Evolutionary conservation across 2,888 invertebrate genomes (phyloP), one percentile per base, ranked within the genome.

Genomic region (Phortica okadai): DNA sequence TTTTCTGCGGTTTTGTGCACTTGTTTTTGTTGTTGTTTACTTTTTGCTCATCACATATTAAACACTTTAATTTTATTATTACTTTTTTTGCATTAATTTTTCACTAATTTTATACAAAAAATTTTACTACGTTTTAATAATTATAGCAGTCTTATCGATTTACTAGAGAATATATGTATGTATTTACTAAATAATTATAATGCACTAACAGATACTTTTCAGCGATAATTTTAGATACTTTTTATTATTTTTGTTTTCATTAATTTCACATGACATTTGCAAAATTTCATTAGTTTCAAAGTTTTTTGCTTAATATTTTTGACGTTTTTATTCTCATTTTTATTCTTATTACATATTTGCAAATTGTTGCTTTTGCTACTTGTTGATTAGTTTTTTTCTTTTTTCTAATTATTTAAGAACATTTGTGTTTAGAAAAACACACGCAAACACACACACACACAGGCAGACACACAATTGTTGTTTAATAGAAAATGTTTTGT

Each of bases 81-180:
- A n/a, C n/a, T 66, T 66, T 42, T 42, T 14, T 8, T 69, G 8
- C 16, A 16, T 45, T 3, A 44, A 14, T 69, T 33, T 69, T 45
- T 50, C 45, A n/a, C 16, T n/a, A 14, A 50, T 16, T 50, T 50
- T 45, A 69, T 21, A 45, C 16, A 10, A 56, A 16, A 8, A 8
- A 67, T 44, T 67, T 33, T 54, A 56, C 33, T 56, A 54, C 11
- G 25, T 72, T 70, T 25, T 54, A 50, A 25, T 10, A 21, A 41
- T 66, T 50, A 25, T 54, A 54, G 70, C 70, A 72, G 70, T 72
- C 70, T 72, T 56, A 72, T 72, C 11, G 70, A 54, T 56, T 72
- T 33, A 56, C 70, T 72, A 56, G n/a, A 66, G 14, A 66, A 11
- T 56, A 56, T 72, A 50, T 50, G 45, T 54, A 21, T 16, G 66